Evolutionary conservation across 2,888 invertebrate genomes (phyloP).

Genomic region (Eupithecia subfuscata): DNA sequence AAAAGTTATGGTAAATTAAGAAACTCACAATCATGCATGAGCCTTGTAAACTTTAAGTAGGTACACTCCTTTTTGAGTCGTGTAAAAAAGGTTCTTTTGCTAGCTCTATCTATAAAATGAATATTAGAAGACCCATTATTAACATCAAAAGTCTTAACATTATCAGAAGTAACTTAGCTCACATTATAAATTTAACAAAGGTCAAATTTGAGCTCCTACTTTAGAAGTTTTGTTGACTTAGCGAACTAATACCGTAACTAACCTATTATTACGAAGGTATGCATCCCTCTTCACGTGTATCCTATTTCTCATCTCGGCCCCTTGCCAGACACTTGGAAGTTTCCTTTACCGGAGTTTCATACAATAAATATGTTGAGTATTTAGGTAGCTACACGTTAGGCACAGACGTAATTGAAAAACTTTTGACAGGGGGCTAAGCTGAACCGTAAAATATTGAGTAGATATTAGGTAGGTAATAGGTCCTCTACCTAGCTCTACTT

Average conservation of each 20-base stretch:
- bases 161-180: neutral
- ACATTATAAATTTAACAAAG: slow-evolving; percentile 3
- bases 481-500: neutral
- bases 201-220: neutral
- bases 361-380: slow-evolving; percentile 69
- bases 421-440: slow-evolving; percentile 73
- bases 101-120: too few species aligned
- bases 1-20: too few species aligned
- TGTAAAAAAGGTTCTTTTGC: too few species aligned
- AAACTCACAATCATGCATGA: too few species aligned
- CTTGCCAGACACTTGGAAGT: slow-evolving; percentile 43
- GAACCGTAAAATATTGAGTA: slow-evolving; percentile 49
- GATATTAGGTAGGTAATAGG: neutral
- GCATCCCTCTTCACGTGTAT: slow-evolving; percentile 16
- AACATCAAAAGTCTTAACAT: neutral
- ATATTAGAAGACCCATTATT: neutral
- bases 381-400: slow-evolving; percentile 60
- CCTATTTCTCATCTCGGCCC: slow-evolving; percentile 34
- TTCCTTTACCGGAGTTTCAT: slow-evolving; percentile 52
- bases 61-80: too few species aligned
- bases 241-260: neutral
- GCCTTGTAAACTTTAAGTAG: too few species aligned
- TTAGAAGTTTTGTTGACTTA: slow-evolving; percentile 1
- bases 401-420: slow-evolving; percentile 78
- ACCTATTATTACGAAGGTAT: slow-evolving; percentile 17